Percentiles rank a stretch among this genome's conserved stretches.
phyloP scores from a whole-genome alignment of 2,797 vertebrate genomes.

The Xiphorhynchus erythropygius region DNA sequence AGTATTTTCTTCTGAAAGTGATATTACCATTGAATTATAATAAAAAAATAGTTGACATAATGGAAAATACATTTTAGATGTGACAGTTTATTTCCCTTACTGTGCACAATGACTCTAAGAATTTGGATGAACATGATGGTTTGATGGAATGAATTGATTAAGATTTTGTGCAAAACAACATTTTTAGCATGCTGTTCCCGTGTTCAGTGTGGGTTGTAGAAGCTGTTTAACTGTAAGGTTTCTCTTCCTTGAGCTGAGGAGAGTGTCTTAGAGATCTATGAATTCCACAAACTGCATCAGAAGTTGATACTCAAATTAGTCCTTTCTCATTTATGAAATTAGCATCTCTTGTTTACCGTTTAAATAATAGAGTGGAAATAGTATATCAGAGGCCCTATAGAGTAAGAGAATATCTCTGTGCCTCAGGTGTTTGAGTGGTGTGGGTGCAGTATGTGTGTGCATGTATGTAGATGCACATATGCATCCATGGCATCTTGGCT shows the following conservation, averaged over 20 bases:
- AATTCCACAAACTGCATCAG: not conserved
- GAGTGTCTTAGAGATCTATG: not conserved
- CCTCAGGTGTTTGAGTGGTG: not conserved
- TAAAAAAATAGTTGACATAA: not conserved
- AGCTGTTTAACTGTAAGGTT: not conserved
- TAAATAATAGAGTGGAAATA: not conserved
- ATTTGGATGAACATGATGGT: not conserved
- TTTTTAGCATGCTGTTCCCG: not conserved
- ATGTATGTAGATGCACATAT: rapidly evolving
- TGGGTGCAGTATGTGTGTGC: not conserved
- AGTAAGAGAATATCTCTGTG: not conserved
- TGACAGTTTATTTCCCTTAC: not conserved
- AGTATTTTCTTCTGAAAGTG: not conserved
- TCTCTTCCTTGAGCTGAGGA: not conserved
- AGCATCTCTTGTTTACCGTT: not conserved
- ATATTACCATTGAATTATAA: not conserved
- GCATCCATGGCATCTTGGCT: not conserved
- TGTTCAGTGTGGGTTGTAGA: not conserved
- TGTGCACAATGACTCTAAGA: not conserved
- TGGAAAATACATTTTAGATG: not conserved
- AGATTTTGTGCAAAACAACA: not conserved
- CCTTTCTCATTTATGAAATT: not conserved
- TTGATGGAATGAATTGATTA: not conserved
- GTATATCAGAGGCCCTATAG: not conserved
- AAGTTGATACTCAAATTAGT: not conserved